phyloP scores from a whole-genome alignment of 2,797 vertebrate species.

The Limosa lapponica region DNA sequence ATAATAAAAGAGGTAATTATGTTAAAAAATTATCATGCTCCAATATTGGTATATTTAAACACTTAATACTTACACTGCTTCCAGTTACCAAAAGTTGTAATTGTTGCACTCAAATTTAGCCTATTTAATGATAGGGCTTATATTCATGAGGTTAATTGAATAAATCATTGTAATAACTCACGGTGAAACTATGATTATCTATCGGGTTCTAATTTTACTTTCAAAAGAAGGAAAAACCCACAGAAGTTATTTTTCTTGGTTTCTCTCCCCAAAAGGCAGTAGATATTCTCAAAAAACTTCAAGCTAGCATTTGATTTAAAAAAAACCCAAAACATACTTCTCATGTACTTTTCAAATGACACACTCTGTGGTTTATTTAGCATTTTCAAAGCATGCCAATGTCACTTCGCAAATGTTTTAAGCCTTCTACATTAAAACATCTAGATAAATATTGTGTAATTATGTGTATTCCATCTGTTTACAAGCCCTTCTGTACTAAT shows the following conservation, averaged over 20 bases:
- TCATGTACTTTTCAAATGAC: background rate
- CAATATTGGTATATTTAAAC: slow-evolving; percentile 77
- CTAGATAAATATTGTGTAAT: background rate
- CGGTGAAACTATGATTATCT: slow-evolving; percentile 75
- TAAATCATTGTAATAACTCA: slow-evolving; percentile 77
- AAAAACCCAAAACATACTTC: background rate
- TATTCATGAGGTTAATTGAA: slow-evolving; percentile 80
- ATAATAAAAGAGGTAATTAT: slow-evolving; percentile 93
- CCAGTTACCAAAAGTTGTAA: slow-evolving; percentile 79
- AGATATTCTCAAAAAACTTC: slow-evolving; percentile 47
- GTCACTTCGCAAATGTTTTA: background rate
- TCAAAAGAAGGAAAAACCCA: slow-evolving; percentile 22
- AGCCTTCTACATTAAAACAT: background rate
- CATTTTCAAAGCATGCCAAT: background rate
- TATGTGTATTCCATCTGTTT: background rate
- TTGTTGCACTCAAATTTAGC: slow-evolving; percentile 77
- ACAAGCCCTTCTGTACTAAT: background rate
- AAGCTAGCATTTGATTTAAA: background rate
- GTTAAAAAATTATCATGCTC: slow-evolving; percentile 87
- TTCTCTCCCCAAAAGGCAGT: slow-evolving; percentile 57
- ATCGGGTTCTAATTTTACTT: slow-evolving; percentile 70
- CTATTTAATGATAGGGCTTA: slow-evolving; percentile 76
- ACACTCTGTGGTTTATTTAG: background rate
- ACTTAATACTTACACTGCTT: slow-evolving; percentile 74
- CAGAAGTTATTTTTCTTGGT: slow-evolving; percentile 57